These are phyloP conservation scores for Acleris emargana DNA, from an alignment of 2,888 invertebrate genomes.

Conservation along the genomic window DNA sequence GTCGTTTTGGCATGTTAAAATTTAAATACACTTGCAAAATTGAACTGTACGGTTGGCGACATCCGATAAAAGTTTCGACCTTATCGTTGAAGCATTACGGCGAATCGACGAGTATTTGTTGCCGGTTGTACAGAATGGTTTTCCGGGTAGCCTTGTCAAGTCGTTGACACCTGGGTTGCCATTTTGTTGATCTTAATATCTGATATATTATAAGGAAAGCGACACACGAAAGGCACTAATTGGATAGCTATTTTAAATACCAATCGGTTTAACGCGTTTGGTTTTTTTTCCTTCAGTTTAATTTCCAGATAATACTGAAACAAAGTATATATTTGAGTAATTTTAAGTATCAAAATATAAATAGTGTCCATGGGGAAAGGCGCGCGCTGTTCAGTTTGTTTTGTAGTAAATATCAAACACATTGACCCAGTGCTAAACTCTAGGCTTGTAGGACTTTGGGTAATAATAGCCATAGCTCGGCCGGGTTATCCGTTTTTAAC, in stretches of 20 bases:
- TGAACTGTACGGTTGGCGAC: background rate
- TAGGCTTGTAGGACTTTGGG: too few species aligned
- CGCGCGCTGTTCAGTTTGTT: too few species aligned
- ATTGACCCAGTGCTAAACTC: too few species aligned
- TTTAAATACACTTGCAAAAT: constrained; percentile 40
- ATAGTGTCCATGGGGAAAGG: too few species aligned
- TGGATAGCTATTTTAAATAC: constrained; percentile 30
- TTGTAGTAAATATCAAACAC: too few species aligned
- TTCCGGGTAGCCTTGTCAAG: constrained; percentile 59
- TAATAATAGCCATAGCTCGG: too few species aligned
- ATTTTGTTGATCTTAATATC: constrained; percentile 42
- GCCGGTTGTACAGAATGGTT: constrained; percentile 37
- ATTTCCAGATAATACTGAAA: too few species aligned
- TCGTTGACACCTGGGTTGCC: constrained; percentile 49
- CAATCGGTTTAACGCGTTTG: constrained; percentile 5
- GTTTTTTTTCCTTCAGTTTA: background rate
- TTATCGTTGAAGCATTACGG: constrained; percentile 1
- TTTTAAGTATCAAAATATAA: too few species aligned
- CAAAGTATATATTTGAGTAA: too few species aligned
- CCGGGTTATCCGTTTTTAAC: too few species aligned
- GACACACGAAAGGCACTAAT: constrained; percentile 24
- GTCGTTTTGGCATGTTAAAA: constrained; percentile 47
- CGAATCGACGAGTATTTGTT: background rate
- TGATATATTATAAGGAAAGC: constrained; percentile 36
- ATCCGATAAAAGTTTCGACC: constrained; percentile 6